phyloP scores from a whole-genome alignment of 2,888 invertebrate species.

The Gymnosoma rotundatum region DNA sequence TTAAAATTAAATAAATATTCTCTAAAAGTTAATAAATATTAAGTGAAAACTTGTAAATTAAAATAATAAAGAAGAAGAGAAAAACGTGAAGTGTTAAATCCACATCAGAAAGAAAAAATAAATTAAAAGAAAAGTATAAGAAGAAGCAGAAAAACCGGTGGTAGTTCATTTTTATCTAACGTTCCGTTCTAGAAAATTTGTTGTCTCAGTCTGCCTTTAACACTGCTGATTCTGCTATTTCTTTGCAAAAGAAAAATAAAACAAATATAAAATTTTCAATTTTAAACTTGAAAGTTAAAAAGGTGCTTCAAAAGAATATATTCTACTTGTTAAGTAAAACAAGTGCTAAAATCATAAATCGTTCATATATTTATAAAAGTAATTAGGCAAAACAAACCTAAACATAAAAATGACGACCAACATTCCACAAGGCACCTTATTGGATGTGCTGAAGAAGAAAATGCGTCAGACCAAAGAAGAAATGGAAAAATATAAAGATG shows the following conservation, averaged over 20 bases:
- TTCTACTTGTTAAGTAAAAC: constrained; percentile 54
- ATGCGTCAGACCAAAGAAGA: constrained; percentile 99
- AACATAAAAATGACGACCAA: constrained; percentile 89
- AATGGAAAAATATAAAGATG: constrained; percentile 99
- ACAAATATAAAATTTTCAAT: constrained; percentile 55
- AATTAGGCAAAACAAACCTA: constrained; percentile 67
- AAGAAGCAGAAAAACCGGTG: constrained; percentile 78
- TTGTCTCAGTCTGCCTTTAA: constrained; percentile 67
- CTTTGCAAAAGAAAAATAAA: constrained; percentile 64
- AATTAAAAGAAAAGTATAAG: constrained; percentile 64
- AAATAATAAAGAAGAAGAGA: constrained; percentile 66
- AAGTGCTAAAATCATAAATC: constrained; percentile 52
- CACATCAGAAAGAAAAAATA: constrained; percentile 67
- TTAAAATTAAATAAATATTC: constrained; percentile 67
- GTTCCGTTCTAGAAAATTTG: constrained; percentile 72
- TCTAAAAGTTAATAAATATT: constrained; percentile 70
- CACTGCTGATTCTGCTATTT: constrained; percentile 63
- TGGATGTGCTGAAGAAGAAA: constrained; percentile 99
- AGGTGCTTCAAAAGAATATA: constrained; percentile 65
- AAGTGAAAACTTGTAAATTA: constrained; percentile 64
- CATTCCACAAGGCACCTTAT: constrained; percentile 95
- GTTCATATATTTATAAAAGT: constrained; percentile 52
- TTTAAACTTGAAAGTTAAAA: constrained; percentile 49
- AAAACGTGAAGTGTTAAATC: constrained; percentile 72
- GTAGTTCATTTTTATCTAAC: constrained; percentile 74